phyloP scores from a whole-genome alignment of 1,140 invertebrate species.

The Calycopis cecrops region DNA sequence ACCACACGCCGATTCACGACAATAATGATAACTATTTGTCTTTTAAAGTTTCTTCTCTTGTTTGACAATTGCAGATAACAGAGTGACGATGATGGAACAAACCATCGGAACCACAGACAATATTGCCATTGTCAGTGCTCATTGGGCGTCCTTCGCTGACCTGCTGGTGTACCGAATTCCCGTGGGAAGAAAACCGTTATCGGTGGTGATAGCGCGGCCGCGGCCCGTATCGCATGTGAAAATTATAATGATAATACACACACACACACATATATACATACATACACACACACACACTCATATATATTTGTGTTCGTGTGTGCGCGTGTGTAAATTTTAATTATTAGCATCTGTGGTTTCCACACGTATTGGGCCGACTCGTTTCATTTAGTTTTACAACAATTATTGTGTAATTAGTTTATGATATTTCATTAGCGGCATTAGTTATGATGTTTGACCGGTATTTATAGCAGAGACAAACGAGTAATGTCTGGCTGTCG shows the following conservation, averaged over 20 bases:
- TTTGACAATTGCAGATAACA: too few species aligned
- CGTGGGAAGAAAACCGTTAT: conserved; percentile 64
- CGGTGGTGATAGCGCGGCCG: conserved; percentile 40
- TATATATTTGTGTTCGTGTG: too few species aligned
- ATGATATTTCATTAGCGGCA: conserved; percentile 25
- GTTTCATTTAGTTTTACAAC: conserved; percentile 48
- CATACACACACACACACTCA: not conserved
- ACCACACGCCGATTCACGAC: too few species aligned
- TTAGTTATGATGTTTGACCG: too few species aligned
- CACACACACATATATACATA: too few species aligned
- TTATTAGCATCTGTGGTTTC: conserved; percentile 55
- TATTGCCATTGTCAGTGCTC: not conserved
- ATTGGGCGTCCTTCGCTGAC: conserved; percentile 35
- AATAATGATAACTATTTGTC: too few species aligned
- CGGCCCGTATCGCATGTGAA: conserved; percentile 40
- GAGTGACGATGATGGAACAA: not conserved
- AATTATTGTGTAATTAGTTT: conserved; percentile 13
- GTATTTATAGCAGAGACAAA: too few species aligned
- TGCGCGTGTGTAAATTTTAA: too few species aligned
- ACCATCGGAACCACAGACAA: not conserved
- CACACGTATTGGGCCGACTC: conserved; percentile 41
- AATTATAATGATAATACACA: conserved; percentile 38
- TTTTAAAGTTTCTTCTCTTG: too few species aligned
- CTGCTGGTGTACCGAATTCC: conserved; percentile 35
- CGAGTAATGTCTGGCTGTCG: too few species aligned